These are phyloP conservation scores for Nesidiocoris tenuis DNA, from an alignment of 2,888 invertebrate genomes.

Conservation along the genomic window DNA sequence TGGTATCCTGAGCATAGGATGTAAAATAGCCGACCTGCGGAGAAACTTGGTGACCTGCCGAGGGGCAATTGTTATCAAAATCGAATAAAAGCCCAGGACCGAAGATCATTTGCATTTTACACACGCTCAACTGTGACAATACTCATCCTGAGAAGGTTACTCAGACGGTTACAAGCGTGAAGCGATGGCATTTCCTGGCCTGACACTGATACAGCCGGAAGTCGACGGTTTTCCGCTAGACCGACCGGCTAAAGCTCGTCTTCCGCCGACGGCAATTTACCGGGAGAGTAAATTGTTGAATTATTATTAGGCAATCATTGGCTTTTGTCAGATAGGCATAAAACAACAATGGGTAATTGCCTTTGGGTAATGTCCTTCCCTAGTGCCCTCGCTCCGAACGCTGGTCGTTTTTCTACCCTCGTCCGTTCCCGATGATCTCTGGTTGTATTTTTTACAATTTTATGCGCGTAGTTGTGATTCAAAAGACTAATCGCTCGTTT, in stretches of 20 bases:
- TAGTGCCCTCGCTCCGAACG: neutral
- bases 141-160: neutral
- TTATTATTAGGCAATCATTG: slow-evolving; percentile 43
- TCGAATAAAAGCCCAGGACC: neutral
- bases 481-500: too few species aligned
- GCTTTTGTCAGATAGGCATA: slow-evolving; percentile 33
- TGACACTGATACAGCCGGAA: slow-evolving; percentile 38
- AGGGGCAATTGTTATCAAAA: neutral
- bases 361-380: slow-evolving; percentile 28
- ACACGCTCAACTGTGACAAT: slow-evolving; percentile 2
- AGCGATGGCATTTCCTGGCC: slow-evolving; percentile 23
- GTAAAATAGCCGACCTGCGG: neutral
- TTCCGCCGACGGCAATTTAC: slow-evolving; percentile 33
- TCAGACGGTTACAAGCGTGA: neutral
- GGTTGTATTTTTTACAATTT: too few species aligned
- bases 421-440: too few species aligned
- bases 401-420: neutral
- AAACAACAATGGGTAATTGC: slow-evolving; percentile 43
- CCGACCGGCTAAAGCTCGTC: slow-evolving; percentile 34
- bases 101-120: slow-evolving; percentile 31
- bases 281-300: slow-evolving; percentile 43
- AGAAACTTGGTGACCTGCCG: neutral
- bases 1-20: neutral
- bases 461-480: too few species aligned
- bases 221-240: slow-evolving; percentile 43